These are phyloP conservation scores for Actenoides lindsayi DNA, from an alignment of 2,113 vertebrate genomes.

Conservation along the genomic window DNA sequence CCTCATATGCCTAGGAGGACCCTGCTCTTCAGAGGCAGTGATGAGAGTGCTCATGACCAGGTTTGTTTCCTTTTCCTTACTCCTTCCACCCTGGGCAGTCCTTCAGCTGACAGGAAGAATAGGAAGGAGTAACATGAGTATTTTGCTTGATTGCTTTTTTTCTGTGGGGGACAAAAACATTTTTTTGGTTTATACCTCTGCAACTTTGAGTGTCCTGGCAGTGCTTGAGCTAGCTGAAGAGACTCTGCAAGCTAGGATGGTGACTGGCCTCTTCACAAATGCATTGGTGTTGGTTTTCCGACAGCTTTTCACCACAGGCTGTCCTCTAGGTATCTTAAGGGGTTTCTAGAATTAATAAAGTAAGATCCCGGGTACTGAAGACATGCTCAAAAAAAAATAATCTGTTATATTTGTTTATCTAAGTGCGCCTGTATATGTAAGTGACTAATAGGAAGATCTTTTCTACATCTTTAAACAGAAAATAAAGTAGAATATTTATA, in stretches of 20 bases:
- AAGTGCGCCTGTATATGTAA: neutral
- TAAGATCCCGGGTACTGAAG: neutral
- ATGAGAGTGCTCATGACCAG: neutral
- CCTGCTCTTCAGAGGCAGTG: neutral
- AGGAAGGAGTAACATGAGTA: neutral
- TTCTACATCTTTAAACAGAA: neutral
- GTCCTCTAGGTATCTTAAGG: neutral
- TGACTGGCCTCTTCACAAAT: neutral
- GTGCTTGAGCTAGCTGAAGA: neutral
- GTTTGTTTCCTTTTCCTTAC: neutral
- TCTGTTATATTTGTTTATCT: neutral
- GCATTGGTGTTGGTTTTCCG: neutral
- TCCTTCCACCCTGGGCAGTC: neutral
- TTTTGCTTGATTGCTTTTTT: neutral
- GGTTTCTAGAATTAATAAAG: neutral
- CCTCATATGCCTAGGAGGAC: neutral
- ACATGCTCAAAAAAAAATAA: fast-evolving
- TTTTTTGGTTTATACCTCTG: neutral
- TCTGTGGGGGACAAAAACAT: neutral
- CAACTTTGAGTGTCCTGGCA: neutral
- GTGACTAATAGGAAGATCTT: neutral
- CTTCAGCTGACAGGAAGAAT: neutral
- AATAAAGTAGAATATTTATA: neutral
- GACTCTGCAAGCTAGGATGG: neutral
- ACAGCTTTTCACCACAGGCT: neutral